These are phyloP conservation scores for Phyllotreta striolata DNA, from an alignment of 2,888 invertebrate species.

Conservation along the genomic window DNA sequence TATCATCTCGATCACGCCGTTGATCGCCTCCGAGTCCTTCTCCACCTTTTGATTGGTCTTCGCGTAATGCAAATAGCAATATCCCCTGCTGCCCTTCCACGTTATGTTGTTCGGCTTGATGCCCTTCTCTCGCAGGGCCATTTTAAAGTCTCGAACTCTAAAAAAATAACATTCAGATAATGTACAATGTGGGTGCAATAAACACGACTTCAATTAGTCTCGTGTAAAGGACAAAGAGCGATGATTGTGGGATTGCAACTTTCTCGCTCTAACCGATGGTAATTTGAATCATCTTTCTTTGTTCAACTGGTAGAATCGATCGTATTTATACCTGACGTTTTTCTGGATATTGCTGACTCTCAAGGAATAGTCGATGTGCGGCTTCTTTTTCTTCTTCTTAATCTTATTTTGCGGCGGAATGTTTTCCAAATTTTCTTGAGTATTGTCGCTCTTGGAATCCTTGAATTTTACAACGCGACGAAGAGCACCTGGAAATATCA, in stretches of 20 bases:
- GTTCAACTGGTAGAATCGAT: too few species aligned
- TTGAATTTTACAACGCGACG: conserved; percentile 18
- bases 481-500: background rate
- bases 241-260: too few species aligned
- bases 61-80: conserved; percentile 74
- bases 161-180: background rate
- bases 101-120: conserved; percentile 80
- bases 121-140: conserved; percentile 75
- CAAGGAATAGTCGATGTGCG: conserved; percentile 66
- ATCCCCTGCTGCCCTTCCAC: conserved; percentile 65
- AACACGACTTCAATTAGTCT: too few species aligned
- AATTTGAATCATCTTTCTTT: too few species aligned
- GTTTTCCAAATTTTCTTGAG: conserved; percentile 33
- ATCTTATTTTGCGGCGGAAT: conserved; percentile 26
- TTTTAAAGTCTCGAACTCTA: conserved; percentile 77
- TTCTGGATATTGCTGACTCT: conserved; percentile 77
- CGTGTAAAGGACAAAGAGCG: too few species aligned
- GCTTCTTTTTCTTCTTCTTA: conserved; percentile 33
- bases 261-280: too few species aligned
- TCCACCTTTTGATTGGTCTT: conserved; percentile 63
- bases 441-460: conserved; percentile 1
- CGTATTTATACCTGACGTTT: conserved; percentile 65
- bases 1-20: conserved; percentile 63
- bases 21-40: conserved; percentile 58
- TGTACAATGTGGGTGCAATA: too few species aligned